Base-by-base conservation (phyloP, 2,797 vertebrate species). In the Halcyon smyrnensis region DNA sequence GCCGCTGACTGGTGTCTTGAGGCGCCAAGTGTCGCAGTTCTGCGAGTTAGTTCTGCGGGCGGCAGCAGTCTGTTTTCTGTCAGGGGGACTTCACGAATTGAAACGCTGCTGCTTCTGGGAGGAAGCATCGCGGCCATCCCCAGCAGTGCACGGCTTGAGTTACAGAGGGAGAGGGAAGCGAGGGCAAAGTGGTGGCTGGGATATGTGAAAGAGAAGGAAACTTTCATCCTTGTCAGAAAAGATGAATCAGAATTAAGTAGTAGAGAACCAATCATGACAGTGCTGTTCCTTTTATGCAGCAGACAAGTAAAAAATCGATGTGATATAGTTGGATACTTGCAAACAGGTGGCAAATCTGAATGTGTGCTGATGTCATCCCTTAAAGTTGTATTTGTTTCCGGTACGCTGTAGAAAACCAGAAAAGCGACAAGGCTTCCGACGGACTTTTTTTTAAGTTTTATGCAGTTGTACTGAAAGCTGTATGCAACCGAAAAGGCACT, bases 91-190 rank as follows among this genome's bases (percentile, higher is more conserved):
- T 25, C 30, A 2, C 11, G 43, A 39, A 1, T 4, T 1, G 63
- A 20, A 78, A 6, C 21, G 60, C 62, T 8, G 45, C 34, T 8
- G 67, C 27, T 39, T 28, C 30, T 30, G 60, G 46, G 8, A 19
- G 0, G 27, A 30, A 15, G 34, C 32, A 0, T 1, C 12, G 54
- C 6, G 4, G 0, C 18, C 1, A 1, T 21, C 13, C 8, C 19
- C 21, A 9, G 39, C 57, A 2, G 16, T 1, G 63, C 1, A 2
- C 12, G 3, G 34, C 36, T 13, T 5, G 7, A 25, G 34, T 41
- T 27, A 2, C 0, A 2, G 51, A 4, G 48, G 6, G 27, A 6
- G 46, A 3, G 17, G 14, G 4, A 11, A 17, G 60, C 2, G 4
- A 28, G 14, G 36, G 36, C 27, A 11, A 30, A 34, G 39, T 39